Conservation (phyloP, 2,113 vertebrate species). For the Pipa parva region DNA sequence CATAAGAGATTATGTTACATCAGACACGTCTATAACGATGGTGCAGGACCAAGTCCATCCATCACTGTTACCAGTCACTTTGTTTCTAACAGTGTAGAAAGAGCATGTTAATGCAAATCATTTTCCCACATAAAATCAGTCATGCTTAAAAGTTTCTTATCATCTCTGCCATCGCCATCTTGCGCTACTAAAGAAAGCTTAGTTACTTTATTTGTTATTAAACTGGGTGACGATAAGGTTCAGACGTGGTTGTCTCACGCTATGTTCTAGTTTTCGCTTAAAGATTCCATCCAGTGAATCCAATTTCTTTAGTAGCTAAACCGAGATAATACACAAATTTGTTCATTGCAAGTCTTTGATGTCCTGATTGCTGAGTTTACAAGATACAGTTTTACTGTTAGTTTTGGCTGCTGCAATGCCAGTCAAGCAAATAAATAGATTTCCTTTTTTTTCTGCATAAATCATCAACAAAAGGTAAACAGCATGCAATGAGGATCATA, state of each 20-base stretch:
- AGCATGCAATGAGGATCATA: constrained; percentile 24
- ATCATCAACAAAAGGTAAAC: constrained; percentile 39
- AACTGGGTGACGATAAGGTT: constrained; percentile 4
- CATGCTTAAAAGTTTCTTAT: constrained; percentile 1
- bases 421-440: constrained; percentile 28
- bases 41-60: neutral
- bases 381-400: constrained; percentile 31
- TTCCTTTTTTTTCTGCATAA: constrained; percentile 24
- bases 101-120: constrained; percentile 21
- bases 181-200: neutral
- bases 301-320: constrained; percentile 15
- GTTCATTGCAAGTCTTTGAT: constrained; percentile 25
- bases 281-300: constrained; percentile 14
- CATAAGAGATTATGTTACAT: neutral
- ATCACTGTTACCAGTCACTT: neutral
- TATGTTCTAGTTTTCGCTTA: constrained; percentile 22
- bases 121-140: constrained; percentile 15
- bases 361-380: constrained; percentile 33
- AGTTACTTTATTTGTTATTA: constrained; percentile 21
- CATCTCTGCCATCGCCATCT: constrained; percentile 18
- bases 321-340: constrained; percentile 19
- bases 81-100: constrained; percentile 8
- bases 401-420: constrained; percentile 34
- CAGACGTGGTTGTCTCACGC: constrained; percentile 5
- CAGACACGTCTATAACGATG: neutral